Base-by-base conservation (phyloP, 2,113 vertebrate genomes). In the Carassius carassius region DNA sequence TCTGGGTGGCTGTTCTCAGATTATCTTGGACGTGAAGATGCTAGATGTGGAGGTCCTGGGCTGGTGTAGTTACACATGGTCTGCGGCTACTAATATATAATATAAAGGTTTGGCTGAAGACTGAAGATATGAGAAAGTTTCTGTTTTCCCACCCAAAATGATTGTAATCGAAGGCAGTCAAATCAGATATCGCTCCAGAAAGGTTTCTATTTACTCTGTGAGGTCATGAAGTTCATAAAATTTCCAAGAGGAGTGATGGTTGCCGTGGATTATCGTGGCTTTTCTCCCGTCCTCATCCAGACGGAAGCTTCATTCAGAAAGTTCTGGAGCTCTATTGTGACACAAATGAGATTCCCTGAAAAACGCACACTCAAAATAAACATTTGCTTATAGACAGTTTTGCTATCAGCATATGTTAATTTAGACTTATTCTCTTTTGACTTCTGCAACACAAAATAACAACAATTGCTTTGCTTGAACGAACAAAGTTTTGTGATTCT, bases 291-390 rank as follows among this genome's bases (percentile, higher is more conserved):
- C 72, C 23, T 74, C 69, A 79, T 76, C 51, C n/a, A 62, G 82
- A 81, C 77, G 35, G 65, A 84, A 84, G 72, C 82, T 62, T 82
- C 70, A 82, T 86, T 86, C 37, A 79, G 72, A 81, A 88, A 82
- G 51, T 70, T 44, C 72, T 78, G 77, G 85, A 81, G 69, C 69
- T 60, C 74, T 67, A 76, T 81, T 84, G 81, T 86, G 37, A 84
- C 73, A 84, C 84, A 86, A 88, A 88, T 86, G 82, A 77, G 87
- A 77, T 81, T 77, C 85, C 78, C n/a, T 32, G 82, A 72, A 87
- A 85, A 82, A 86, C 65, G 86, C 73, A 86, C 56, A 87, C 78
- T 81, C 29, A 83, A 79, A 88, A 85, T 84, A 83, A 74, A 85
- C 65, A 83, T 85, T 84, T 82, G 83, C 41, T 77, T 84, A 84